These are phyloP conservation scores for Zosterops lateralis DNA, from an alignment of 2,113 vertebrate species.

Conservation along the genomic window DNA sequence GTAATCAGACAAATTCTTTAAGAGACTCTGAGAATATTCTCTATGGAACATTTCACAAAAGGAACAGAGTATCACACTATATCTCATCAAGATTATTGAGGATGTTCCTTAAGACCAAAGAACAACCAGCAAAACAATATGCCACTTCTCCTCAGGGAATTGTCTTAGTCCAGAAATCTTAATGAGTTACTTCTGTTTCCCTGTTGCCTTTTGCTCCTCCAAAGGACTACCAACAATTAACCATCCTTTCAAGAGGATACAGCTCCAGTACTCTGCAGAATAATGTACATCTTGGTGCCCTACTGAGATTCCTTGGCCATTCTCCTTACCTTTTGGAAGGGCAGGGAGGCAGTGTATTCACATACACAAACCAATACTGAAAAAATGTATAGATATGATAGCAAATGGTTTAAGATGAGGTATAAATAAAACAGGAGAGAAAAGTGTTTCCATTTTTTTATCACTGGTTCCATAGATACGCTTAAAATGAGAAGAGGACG, in stretches of 20 bases:
- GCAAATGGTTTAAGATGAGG: not conserved
- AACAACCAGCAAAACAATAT: not conserved
- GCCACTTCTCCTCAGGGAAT: not conserved
- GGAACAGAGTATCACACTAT: not conserved
- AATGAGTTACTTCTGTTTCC: not conserved
- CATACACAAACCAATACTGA: not conserved
- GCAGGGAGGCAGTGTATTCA: not conserved
- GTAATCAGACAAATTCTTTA: not conserved
- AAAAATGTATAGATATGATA: not conserved
- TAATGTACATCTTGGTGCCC: not conserved
- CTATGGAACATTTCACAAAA: not conserved
- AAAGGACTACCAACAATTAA: not conserved
- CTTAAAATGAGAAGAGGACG: not conserved
- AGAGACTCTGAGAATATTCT: not conserved
- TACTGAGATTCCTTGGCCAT: not conserved
- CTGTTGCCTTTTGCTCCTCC: not conserved
- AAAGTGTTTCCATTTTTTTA: not conserved
- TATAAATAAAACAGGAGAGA: not conserved
- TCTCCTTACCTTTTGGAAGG: not conserved
- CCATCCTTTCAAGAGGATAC: not conserved
- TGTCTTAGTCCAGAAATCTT: not conserved
- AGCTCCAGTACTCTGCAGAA: not conserved
- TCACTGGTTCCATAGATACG: not conserved
- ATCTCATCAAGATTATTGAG: not conserved
- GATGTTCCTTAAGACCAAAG: not conserved